Base-by-base conservation (phyloP, 1,140 invertebrate species). In the Zaprionus tsacasi region DNA sequence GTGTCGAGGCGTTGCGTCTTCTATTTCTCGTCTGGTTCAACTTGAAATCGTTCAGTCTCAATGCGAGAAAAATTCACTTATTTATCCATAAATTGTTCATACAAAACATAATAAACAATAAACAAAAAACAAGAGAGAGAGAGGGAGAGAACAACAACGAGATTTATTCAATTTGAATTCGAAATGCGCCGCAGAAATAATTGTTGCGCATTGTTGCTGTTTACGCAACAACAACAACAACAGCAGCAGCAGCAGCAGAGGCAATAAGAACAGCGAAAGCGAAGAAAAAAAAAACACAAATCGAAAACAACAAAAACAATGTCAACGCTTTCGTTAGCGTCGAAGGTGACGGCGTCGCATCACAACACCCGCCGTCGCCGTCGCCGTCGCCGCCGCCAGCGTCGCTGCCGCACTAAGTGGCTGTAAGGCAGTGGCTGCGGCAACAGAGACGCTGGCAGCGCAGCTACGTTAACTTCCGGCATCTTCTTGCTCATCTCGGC, bases 1-100 rank as follows among this genome's bases (percentile, higher is more conserved):
- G 61, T 3, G 11, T 13, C 10, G 12, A 15, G 52, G 25, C 27
- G 36, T 54, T 6, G 36, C 21, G 17, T 58, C 8, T 27, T 70
- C 68, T 6, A 3, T 3, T 30, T 30, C 27, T 30, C 27, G 27
- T 3, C 27, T 2, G 3, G 27, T 30, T 30, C 27, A 73, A 74
- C 65, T 78, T 73, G 64, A 76, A 77, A 79, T 61, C 50, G 64
- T 45, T 60, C 38, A 45, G 56, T 17, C 61, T 78, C 80, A 70
- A 82, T 82, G 71, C 54, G 61, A 82, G 48, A 83, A 79, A 82
- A 80, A 83, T 83, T 71, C 21, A 83, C 76, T 83, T 80, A 67
- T 69, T 58, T 74, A 81, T 70, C 64, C 33, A 70, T 79, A 82
- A 79, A 79, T 57, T 60, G 57, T 60, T 43, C 35, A 64, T 61